A percentile compares a stretch with the other conserved stretches of the same genome.
Evolutionary conservation across 2,113 vertebrate species (phyloP).

Genomic region (Cathartes aura): DNA sequence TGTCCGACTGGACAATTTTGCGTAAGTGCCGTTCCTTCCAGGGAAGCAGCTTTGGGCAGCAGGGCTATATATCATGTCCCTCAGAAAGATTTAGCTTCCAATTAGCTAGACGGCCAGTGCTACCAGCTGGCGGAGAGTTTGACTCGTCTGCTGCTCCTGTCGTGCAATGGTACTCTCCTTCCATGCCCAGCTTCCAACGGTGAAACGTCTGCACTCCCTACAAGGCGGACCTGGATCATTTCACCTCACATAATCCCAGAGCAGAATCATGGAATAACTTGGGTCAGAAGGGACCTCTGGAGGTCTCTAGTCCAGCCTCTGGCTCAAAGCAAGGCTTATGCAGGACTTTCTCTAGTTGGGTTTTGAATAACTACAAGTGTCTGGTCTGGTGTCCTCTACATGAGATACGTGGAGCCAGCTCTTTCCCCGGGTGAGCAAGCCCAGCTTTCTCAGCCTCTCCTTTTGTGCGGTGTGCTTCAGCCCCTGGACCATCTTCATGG

Average conservation of each 20-base stretch:
- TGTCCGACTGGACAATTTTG: rapidly evolving
- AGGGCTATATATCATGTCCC: background rate
- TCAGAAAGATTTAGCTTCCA: background rate
- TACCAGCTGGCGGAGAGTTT: background rate
- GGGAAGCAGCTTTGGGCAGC: background rate
- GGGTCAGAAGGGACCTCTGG: background rate
- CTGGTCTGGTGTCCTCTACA: background rate
- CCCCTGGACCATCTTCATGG: background rate
- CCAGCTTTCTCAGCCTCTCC: background rate
- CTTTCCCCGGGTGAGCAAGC: background rate
- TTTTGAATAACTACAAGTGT: background rate
- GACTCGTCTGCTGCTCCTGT: background rate
- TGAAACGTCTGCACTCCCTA: background rate
- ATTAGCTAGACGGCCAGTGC: background rate
- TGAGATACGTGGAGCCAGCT: background rate
- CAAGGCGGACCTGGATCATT: background rate
- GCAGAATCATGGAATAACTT: background rate
- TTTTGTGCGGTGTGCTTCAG: background rate
- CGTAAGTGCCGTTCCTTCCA: background rate
- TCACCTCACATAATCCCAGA: background rate
- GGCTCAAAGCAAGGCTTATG: background rate
- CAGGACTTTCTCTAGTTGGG: background rate
- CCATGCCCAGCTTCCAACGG: background rate
- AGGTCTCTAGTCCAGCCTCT: background rate
- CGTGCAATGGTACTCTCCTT: background rate